phyloP scores from a whole-genome alignment of 2,797 vertebrate species.

The Sebastes oblongus region DNA sequence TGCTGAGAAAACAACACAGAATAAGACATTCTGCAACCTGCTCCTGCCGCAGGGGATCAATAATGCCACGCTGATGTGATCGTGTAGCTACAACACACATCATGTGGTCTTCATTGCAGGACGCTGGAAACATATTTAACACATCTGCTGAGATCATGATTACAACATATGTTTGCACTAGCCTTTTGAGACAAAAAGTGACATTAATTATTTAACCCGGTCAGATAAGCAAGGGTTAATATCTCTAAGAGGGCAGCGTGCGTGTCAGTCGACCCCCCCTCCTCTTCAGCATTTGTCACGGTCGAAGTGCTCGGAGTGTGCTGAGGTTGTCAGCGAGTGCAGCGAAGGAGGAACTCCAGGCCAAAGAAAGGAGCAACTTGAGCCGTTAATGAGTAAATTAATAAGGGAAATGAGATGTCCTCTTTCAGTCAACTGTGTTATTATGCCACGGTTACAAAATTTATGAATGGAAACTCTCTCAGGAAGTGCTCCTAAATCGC shows the following conservation, averaged over 20 bases:
- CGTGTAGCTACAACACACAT: constrained; percentile 21
- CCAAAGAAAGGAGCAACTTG: background rate
- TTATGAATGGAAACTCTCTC: constrained; percentile 59
- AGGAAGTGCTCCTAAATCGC: constrained; percentile 43
- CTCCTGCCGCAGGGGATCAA: constrained; percentile 45
- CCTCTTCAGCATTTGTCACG: constrained; percentile 59
- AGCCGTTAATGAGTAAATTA: constrained; percentile 68
- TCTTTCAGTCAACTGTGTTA: constrained; percentile 28
- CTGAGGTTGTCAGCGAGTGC: constrained; percentile 48
- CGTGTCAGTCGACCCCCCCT: constrained; percentile 28
- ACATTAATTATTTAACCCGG: constrained; percentile 50
- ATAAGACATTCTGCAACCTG: constrained; percentile 54
- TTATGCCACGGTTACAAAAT: constrained; percentile 30
- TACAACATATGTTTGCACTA: constrained; percentile 37
- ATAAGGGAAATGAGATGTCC: constrained; percentile 60
- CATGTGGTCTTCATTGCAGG: constrained; percentile 58
- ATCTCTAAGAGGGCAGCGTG: constrained; percentile 9
- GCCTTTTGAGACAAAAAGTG: constrained; percentile 30
- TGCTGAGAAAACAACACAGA: constrained; percentile 70
- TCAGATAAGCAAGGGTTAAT: constrained; percentile 23
- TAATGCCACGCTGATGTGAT: constrained; percentile 37
- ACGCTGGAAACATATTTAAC: constrained; percentile 52
- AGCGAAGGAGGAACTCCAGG: constrained; percentile 43
- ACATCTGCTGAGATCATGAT: constrained; percentile 52
- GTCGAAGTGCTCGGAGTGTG: constrained; percentile 48